Conservation (phyloP, 2,888 invertebrate genomes). For the Limenitis arthemis region DNA sequence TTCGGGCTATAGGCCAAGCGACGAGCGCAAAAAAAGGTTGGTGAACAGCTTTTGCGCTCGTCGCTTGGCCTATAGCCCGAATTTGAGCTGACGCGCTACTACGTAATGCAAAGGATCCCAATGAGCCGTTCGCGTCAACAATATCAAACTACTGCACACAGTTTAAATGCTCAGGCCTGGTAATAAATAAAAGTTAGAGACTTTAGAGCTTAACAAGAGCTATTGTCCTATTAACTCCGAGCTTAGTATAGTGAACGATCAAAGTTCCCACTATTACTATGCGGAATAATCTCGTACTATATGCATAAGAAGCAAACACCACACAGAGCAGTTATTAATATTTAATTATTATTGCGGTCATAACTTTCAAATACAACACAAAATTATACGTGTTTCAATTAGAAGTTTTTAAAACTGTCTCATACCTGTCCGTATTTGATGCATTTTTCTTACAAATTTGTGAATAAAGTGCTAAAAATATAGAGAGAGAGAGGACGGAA, state of each 20-base stretch:
- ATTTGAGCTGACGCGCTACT: background rate
- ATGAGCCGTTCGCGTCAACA: slow-evolving; percentile 2
- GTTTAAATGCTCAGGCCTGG: slow-evolving; percentile 1
- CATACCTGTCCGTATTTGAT: too few species aligned
- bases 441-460: too few species aligned
- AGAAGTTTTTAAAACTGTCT: too few species aligned
- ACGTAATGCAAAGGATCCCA: background rate
- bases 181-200: slow-evolving; percentile 6
- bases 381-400: too few species aligned
- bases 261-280: slow-evolving; percentile 3
- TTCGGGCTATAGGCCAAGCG: too few species aligned
- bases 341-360: too few species aligned
- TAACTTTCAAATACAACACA: too few species aligned
- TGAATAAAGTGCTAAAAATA: too few species aligned
- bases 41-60: too few species aligned
- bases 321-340: background rate
- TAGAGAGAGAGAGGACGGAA: too few species aligned
- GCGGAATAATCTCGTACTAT: background rate
- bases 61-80: background rate
- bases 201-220: slow-evolving; percentile 6
- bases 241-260: slow-evolving; percentile 5
- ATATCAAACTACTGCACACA: slow-evolving; percentile 4
- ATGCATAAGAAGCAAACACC: background rate
- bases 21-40: too few species aligned
- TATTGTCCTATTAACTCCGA: slow-evolving; percentile 8